Evolutionary conservation across 2,113 vertebrate genomes (phyloP), one percentile per base, ranked within the genome.

Genomic region (Philantomba maxwellii): DNA sequence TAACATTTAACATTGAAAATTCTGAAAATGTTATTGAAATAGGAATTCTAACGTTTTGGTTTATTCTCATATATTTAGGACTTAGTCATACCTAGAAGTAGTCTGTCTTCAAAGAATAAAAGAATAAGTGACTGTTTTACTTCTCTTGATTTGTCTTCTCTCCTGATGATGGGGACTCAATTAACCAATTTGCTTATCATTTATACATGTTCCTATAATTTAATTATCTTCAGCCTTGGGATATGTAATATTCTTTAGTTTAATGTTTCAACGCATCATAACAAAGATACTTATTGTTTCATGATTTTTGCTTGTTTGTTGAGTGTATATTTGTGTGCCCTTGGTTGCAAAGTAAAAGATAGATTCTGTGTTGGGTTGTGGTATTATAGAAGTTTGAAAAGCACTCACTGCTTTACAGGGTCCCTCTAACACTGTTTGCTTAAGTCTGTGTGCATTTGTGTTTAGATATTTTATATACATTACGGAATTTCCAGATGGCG

Each of bases 51-150:
- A 58, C 86, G 28, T 82, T 49, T 39, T 49, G 36, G 70, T 97
- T 33, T 64, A 80, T 90, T 84, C 2, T 8, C 36, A 94, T 89
- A n/a, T n/a, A 33, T 47, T 92, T 45, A 73, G 3, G 75, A 21
- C 7, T 94, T 26, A 75, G 19, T 13, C 62, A 5, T 64, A 57
- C 30, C 23, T 82, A 26, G 66, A 36, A 49, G 30, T 36, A 78
- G 17, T 51, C 57, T 89, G 11, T 62, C 70, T 89, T 94, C 25
- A 89, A 83, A 93, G 33, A 86, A 83, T 30, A 26, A 78, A 93
- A 95, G 36, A 92, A 89, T 53, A 78, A 39, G 12, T 47, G 62
- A 39, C 43, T 33, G 7, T 95, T 93, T 97, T 51, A n/a, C 25
- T 85, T 84, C 15, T 25, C 64, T 84, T 86, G 53, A 23, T 62